Evolutionary conservation across 2,888 invertebrate genomes (phyloP), one percentile per base, ranked within the genome.

Genomic region (Eurytoma californica): DNA sequence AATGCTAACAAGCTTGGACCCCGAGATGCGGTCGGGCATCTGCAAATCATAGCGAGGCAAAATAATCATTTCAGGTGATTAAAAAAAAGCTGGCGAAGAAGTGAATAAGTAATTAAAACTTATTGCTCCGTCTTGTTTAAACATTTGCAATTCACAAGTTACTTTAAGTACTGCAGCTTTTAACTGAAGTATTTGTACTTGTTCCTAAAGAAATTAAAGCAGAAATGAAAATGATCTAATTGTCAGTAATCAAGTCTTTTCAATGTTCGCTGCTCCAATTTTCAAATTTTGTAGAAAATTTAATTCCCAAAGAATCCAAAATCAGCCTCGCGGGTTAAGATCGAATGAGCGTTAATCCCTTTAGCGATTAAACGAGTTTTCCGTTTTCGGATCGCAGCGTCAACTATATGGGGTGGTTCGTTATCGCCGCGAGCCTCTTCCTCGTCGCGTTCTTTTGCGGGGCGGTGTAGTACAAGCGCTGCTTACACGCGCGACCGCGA

Each of bases 391-490:
- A 30, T 28, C 20, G 58, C 7, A 24, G n/a, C 14, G 5, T 20
- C 60, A 39, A 49, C 68, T 12, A 55, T 12, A 55, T 7, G 75
- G 63, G 61, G 1, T 63, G 66, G 72, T 77, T 77, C 75, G 51
- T 65, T 39, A 14, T 16, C 55, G 14, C 51, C 66, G 49, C 47
- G 28, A 24, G 58, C 67, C 28, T 24, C 49, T 61, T 51, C 49
- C 65, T 57, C 39, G 51, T 24, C 57, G 65, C 66, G 0, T 70
- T 72, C 57, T 77, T 70, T 77, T 77, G 53, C 14, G 51, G 66
- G 57, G 30, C 47, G 39, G 61, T 75, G 67, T 66, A 76, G 61
- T 51, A 72, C 77, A 77, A 77, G 77, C 39, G 61, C 69, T 63
- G 39, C 39, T 77, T 70, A 77, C 77, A 65, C 20, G 47, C 13